Evolutionary conservation across 2,797 vertebrate genomes (phyloP).

Genomic region (Siniperca scherzeri): DNA sequence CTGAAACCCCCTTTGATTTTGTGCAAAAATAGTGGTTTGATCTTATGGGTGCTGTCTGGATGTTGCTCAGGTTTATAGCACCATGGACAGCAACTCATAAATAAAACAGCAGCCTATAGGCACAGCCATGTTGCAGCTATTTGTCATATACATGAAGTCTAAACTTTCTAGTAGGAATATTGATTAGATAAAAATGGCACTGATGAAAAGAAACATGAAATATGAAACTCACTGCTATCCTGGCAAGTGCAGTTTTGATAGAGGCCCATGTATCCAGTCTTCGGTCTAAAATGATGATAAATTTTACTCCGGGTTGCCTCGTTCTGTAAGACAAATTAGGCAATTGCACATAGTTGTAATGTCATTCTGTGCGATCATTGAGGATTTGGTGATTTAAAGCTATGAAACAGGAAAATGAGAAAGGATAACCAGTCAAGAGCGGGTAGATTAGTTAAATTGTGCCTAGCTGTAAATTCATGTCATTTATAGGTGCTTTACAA

Average conservation of each 20-base stretch:
- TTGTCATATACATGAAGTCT: background rate
- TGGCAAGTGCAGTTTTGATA: conserved; percentile 93
- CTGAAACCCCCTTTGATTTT: background rate
- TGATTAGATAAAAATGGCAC: background rate
- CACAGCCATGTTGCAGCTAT: conserved; percentile 18
- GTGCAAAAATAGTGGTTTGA: background rate
- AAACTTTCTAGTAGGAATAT: background rate
- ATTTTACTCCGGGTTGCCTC: conserved; percentile 91
- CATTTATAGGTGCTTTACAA: background rate
- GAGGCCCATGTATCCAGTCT: conserved; percentile 96
- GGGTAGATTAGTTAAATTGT: background rate
- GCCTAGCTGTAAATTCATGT: background rate
- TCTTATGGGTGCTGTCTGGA: background rate
- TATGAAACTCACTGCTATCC: conserved; percentile 91
- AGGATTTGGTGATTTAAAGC: background rate
- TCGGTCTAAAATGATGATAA: conserved; percentile 96
- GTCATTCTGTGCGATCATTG: background rate
- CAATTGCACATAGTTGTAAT: background rate
- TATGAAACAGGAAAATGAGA: background rate
- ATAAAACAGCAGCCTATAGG: background rate
- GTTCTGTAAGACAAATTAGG: conserved; percentile 82
- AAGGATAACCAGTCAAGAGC: background rate
- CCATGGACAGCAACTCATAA: conserved; percentile 71
- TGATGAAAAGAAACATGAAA: conserved; percentile 5
- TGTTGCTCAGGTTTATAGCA: conserved; percentile 61